A percentile compares a stretch with the other conserved stretches of the same genome.
phyloP scores from a whole-genome alignment of 2,113 vertebrate genomes.

The Laterallus jamaicensis region DNA sequence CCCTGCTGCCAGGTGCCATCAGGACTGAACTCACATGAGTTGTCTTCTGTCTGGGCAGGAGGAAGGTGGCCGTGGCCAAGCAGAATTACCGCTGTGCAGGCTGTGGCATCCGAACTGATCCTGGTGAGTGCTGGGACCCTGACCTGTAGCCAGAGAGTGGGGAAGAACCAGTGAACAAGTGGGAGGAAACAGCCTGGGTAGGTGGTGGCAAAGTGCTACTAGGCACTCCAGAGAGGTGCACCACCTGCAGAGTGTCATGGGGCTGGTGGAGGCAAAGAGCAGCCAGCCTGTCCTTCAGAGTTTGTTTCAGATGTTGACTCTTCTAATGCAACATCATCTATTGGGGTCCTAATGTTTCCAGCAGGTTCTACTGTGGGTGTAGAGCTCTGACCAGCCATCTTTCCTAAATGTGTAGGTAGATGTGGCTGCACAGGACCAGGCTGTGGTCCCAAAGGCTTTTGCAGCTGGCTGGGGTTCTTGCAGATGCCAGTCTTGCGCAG shows the following conservation, averaged over 20 bases:
- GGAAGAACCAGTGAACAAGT: neutral
- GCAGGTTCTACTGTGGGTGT: neutral
- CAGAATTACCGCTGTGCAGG: constrained; percentile 98
- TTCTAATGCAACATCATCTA: neutral
- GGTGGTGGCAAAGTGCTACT: neutral
- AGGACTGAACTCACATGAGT: neutral
- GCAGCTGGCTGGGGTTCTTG: neutral
- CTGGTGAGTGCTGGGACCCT: constrained; percentile 78
- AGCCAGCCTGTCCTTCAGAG: neutral
- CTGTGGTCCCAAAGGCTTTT: neutral
- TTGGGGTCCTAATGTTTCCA: neutral
- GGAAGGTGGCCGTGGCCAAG: constrained; percentile 91
- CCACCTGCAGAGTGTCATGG: neutral
- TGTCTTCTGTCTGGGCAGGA: constrained; percentile 74
- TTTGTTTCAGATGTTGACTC: neutral
- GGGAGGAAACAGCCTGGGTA: neutral
- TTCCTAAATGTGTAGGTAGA: neutral
- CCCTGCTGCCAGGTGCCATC: neutral
- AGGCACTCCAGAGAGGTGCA: neutral
- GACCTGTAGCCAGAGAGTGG: neutral
- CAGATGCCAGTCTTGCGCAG: neutral
- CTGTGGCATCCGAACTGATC: constrained; percentile 92
- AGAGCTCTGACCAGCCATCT: neutral
- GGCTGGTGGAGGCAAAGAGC: neutral
- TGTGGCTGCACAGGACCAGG: neutral